Conservation (phyloP, 2,888 invertebrate genomes). For the Andrena haemorrhoa region DNA sequence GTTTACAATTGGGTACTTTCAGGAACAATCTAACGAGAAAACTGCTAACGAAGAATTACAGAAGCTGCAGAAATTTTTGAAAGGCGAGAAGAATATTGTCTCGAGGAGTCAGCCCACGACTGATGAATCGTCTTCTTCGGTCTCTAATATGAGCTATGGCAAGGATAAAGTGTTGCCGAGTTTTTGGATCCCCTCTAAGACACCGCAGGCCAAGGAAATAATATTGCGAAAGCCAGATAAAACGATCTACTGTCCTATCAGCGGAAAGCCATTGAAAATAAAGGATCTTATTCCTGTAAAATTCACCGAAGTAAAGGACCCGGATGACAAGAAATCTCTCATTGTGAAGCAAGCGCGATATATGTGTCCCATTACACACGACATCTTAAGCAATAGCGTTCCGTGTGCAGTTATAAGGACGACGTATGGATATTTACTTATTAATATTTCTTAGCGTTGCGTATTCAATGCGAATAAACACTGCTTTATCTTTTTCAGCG, state of each 20-base stretch:
- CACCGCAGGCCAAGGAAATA: slow-evolving; percentile 92
- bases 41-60: slow-evolving; percentile 91
- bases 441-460: slow-evolving; percentile 8
- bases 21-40: slow-evolving; percentile 89
- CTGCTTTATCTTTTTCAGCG: slow-evolving; percentile 87
- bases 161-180: slow-evolving; percentile 94
- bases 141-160: slow-evolving; percentile 93
- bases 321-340: slow-evolving; percentile 93
- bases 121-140: slow-evolving; percentile 83
- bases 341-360: slow-evolving; percentile 96
- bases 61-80: slow-evolving; percentile 92
- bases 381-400: slow-evolving; percentile 96
- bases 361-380: slow-evolving; percentile 99
- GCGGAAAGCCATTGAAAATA: slow-evolving; percentile 93
- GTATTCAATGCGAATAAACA: neutral
- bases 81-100: slow-evolving; percentile 92
- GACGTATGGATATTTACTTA: slow-evolving; percentile 88
- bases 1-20: slow-evolving; percentile 12
- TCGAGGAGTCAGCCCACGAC: slow-evolving; percentile 58
- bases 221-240: slow-evolving; percentile 92
- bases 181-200: slow-evolving; percentile 98
- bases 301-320: slow-evolving; percentile 96
- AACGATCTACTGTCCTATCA: slow-evolving; percentile 93
- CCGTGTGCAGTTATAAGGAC: slow-evolving; percentile 96
- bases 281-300: slow-evolving; percentile 97